phyloP scores from a whole-genome alignment of 2,888 invertebrate genomes.

The Standfussiana lucernea region DNA sequence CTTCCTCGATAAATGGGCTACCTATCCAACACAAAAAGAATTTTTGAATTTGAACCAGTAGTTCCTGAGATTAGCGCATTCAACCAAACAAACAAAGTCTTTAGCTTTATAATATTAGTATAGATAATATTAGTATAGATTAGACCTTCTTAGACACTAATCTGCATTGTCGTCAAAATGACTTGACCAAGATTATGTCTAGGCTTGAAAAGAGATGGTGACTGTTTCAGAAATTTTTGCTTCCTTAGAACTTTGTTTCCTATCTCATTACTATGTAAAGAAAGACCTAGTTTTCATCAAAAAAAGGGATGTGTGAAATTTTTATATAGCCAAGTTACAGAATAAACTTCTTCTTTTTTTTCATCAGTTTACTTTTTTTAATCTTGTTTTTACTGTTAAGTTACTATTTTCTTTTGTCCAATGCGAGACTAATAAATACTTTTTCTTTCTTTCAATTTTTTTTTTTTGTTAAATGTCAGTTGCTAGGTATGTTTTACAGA shows the following conservation, averaged over 20 bases:
- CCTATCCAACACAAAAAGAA: too few species aligned
- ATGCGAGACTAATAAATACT: too few species aligned
- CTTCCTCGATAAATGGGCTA: too few species aligned
- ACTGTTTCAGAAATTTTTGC: not conserved
- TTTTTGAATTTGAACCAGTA: too few species aligned
- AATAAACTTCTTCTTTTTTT: not conserved
- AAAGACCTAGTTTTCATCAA: not conserved
- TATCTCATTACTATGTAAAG: not conserved
- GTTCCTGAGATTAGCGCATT: too few species aligned
- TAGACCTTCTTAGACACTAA: not conserved
- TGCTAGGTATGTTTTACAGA: conserved; percentile 8
- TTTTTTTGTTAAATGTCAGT: not conserved
- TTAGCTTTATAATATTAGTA: too few species aligned
- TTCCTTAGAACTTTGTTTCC: not conserved
- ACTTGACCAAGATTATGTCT: not conserved
- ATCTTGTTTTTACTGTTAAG: too few species aligned
- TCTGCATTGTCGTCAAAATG: not conserved
- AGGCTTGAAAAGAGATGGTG: not conserved
- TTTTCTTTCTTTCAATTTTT: too few species aligned
- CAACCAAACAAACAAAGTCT: too few species aligned
- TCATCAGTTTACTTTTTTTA: too few species aligned
- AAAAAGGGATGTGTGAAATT: not conserved
- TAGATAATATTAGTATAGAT: too few species aligned
- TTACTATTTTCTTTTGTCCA: too few species aligned
- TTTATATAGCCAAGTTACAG: not conserved